These are phyloP conservation scores for Hydrochoerus hydrochaeris DNA, from an alignment of 2,113 vertebrate genomes.

Conservation along the genomic window DNA sequence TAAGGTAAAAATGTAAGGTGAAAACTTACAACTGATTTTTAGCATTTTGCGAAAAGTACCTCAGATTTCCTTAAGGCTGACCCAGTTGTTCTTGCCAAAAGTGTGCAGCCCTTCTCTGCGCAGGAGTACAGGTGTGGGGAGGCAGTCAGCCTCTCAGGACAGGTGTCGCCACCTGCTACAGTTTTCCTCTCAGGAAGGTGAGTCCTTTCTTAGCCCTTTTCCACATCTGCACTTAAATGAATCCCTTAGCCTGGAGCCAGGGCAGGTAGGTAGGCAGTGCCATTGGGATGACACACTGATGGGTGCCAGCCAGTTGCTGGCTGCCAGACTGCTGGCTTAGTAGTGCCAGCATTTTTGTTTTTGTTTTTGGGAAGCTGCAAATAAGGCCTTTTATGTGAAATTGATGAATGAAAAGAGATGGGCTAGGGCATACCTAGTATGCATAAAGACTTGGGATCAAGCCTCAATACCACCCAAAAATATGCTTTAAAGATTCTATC, in stretches of 20 bases:
- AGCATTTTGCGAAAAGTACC: neutral
- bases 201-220: neutral
- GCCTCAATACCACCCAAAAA: neutral
- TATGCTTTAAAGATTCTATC: neutral
- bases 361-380: neutral
- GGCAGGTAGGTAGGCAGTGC: neutral
- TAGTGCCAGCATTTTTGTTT: neutral
- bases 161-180: neutral
- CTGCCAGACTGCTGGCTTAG: neutral
- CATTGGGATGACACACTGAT: neutral
- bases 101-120: neutral
- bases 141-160: no score
- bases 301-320: neutral
- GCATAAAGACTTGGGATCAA: neutral
- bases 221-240: neutral
- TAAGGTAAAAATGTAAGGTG: neutral
- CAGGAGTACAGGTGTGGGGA: neutral
- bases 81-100: neutral
- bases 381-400: neutral
- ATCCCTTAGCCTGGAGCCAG: neutral
- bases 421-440: neutral
- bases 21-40: neutral
- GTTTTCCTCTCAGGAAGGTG: neutral
- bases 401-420: neutral
- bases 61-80: neutral